These are phyloP conservation scores for Lasioglossum albipes DNA, from an alignment of 1,140 invertebrate genomes.

Conservation along the genomic window DNA sequence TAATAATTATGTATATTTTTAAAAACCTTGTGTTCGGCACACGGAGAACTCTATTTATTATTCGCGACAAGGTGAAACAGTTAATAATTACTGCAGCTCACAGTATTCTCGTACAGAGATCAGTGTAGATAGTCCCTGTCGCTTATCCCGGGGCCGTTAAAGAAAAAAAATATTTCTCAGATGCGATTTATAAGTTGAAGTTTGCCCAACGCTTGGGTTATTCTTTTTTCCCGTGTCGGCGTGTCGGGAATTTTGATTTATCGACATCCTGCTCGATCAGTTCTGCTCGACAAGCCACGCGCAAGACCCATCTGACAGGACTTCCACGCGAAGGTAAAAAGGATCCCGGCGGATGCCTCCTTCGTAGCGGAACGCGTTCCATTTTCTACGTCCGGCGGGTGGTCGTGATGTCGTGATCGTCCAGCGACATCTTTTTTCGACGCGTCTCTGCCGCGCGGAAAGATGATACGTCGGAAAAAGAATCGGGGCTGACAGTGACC, in stretches of 20 bases:
- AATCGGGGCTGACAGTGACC: constrained; percentile 16
- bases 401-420: constrained; percentile 12
- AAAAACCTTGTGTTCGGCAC: too few species aligned
- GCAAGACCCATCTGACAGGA: constrained; percentile 20
- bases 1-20: too few species aligned
- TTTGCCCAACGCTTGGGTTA: neutral
- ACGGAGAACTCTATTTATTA: too few species aligned
- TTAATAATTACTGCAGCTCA: too few species aligned
- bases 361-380: constrained; percentile 31
- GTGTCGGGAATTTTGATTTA: constrained; percentile 38
- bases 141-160: too few species aligned
- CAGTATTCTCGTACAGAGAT: too few species aligned
- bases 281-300: constrained; percentile 14
- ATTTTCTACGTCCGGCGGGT: constrained; percentile 39
- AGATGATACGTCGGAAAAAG: constrained; percentile 40
- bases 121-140: too few species aligned
- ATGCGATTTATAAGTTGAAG: neutral
- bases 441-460: neutral
- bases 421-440: constrained; percentile 42
- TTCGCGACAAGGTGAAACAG: too few species aligned
- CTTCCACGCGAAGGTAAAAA: constrained; percentile 35
- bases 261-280: constrained; percentile 41
- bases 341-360: constrained; percentile 21
- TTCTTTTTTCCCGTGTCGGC: neutral
- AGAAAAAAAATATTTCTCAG: too few species aligned